These are phyloP conservation scores for Tetranychus truncatus DNA, from an alignment of 2,888 invertebrate species.

Conservation along the genomic window DNA sequence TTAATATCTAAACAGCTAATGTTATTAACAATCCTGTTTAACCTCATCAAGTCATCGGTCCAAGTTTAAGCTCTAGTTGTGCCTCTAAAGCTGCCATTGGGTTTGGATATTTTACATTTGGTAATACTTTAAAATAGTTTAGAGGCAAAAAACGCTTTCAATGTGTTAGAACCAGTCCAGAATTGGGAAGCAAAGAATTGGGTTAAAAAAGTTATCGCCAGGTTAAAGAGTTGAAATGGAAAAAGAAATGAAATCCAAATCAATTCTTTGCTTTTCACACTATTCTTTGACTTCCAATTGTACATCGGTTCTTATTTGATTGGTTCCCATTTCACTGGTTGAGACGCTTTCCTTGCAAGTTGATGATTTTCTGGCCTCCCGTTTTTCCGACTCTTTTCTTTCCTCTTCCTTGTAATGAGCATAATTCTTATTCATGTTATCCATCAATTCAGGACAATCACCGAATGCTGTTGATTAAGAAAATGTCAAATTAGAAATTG, in stretches of 20 bases:
- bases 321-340: background rate
- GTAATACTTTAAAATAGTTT: no score
- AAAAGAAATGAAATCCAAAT: background rate
- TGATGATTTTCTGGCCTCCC: background rate
- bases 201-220: no score
- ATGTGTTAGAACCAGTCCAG: no score
- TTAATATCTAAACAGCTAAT: no score
- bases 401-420: slow-evolving; percentile 63
- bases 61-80: no score
- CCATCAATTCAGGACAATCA: slow-evolving; percentile 74
- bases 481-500: no score
- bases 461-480: slow-evolving; percentile 51
- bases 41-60: no score
- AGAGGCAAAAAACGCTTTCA: no score
- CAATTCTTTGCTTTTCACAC: background rate
- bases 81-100: no score
- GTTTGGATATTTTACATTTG: no score
- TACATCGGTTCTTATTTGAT: background rate
- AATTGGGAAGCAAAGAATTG: no score
- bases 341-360: background rate
- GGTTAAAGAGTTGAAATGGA: background rate
- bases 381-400: slow-evolving; percentile 21
- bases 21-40: no score
- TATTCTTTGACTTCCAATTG: background rate
- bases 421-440: slow-evolving; percentile 65